phyloP scores from a whole-genome alignment of 2,113 vertebrate species.

The Felis catus region DNA sequence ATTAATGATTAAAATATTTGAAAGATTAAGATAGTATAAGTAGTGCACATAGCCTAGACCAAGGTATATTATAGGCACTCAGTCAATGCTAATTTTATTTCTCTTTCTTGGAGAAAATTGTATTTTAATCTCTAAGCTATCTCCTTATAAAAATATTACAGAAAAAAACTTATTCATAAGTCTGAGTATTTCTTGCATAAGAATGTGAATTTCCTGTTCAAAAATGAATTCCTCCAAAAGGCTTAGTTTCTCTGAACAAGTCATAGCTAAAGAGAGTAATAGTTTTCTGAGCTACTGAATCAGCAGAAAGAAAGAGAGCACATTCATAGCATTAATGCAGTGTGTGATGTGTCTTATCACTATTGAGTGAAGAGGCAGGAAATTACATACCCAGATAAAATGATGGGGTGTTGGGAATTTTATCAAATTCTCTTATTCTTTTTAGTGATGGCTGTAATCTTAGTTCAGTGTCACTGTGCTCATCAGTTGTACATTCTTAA shows the following conservation, averaged over 20 bases:
- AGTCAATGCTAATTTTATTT: background rate
- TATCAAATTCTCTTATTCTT: background rate
- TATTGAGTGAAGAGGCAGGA: slow-evolving; percentile 35
- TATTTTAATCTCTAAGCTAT: background rate
- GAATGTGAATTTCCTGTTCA: slow-evolving; percentile 25
- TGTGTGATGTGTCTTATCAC: slow-evolving; percentile 46
- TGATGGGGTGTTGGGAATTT: background rate
- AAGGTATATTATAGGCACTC: background rate
- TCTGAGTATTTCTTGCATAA: background rate
- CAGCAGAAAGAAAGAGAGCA: slow-evolving; percentile 28
- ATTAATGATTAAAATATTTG: slow-evolving; percentile 1
- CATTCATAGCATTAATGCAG: background rate
- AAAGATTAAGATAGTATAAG: background rate
- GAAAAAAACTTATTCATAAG: background rate
- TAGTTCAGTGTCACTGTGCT: background rate
- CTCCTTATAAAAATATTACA: background rate
- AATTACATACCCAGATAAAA: slow-evolving; percentile 48
- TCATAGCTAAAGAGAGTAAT: background rate
- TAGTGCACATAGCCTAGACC: background rate
- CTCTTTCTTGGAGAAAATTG: background rate
- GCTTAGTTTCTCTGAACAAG: background rate
- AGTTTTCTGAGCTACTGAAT: slow-evolving; percentile 26
- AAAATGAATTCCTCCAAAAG: background rate
- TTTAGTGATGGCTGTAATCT: background rate
- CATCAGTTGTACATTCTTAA: background rate